These are phyloP conservation scores for Oryzias curvinotus DNA, from an alignment of 2,113 vertebrate species.

Conservation along the genomic window DNA sequence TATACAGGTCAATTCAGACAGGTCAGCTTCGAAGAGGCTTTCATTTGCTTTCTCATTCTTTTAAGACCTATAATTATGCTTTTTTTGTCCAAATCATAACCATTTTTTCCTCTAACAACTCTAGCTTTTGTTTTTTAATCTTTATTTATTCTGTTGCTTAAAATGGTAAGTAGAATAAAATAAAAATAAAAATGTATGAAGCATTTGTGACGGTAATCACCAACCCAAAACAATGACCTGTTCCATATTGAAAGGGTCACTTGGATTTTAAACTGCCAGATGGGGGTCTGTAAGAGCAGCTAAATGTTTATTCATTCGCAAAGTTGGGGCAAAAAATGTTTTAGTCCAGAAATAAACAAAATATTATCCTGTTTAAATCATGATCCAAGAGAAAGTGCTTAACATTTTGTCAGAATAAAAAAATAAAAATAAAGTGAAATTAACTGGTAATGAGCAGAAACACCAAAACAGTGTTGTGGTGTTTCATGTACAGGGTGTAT, in stretches of 20 bases:
- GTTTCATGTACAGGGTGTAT: too few relatives aligned
- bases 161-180: constrained; percentile 13
- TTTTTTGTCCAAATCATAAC: constrained; percentile 13
- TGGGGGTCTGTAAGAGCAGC: constrained; percentile 21
- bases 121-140: constrained; percentile 7
- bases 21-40: constrained; percentile 32
- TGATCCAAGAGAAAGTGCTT: too few relatives aligned
- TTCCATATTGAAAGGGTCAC: constrained; percentile 38
- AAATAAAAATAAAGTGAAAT: too few relatives aligned
- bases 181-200: constrained; percentile 18
- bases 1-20: constrained; percentile 64
- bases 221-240: constrained; percentile 31
- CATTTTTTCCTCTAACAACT: constrained; percentile 3
- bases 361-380: too few relatives aligned
- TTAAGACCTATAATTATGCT: constrained; percentile 26
- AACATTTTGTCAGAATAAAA: too few relatives aligned
- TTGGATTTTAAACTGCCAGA: constrained; percentile 31
- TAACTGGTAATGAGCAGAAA: too few relatives aligned
- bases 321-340: neutral
- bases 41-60: constrained; percentile 32
- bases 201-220: constrained; percentile 36
- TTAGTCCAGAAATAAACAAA: too few relatives aligned
- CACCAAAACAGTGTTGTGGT: too few relatives aligned
- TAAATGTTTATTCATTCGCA: constrained; percentile 21
- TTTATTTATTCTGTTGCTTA: neutral